phyloP scores from a whole-genome alignment of 2,113 vertebrate species.

The Vimba vimba region DNA sequence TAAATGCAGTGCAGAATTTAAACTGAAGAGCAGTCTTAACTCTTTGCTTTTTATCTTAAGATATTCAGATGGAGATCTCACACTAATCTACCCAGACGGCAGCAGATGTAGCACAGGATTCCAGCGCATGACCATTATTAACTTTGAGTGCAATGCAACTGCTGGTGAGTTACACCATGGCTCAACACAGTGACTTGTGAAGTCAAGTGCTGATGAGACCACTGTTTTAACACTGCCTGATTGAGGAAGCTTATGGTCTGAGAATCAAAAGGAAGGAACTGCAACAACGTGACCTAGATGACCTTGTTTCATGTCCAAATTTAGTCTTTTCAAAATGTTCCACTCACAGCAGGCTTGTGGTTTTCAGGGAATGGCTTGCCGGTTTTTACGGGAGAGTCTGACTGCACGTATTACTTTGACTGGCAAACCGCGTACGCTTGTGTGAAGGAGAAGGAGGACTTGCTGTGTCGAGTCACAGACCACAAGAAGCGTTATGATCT shows the following conservation, averaged over 20 bases:
- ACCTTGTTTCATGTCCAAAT: not conserved
- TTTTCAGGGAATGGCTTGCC: constrained; percentile 80
- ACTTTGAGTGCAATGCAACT: constrained; percentile 87
- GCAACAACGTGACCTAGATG: not conserved
- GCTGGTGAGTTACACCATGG: constrained; percentile 78
- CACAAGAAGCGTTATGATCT: constrained; percentile 86
- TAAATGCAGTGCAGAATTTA: not conserved
- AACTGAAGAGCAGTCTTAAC: not conserved
- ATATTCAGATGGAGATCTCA: constrained; percentile 95
- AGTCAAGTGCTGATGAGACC: not conserved
- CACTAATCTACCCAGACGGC: constrained; percentile 86
- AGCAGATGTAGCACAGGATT: constrained; percentile 86
- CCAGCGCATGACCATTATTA: constrained; percentile 95
- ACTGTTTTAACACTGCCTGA: not conserved
- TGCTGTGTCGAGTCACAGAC: constrained; percentile 82
- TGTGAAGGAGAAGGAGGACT: constrained; percentile 85
- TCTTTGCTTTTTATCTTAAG: constrained; percentile 65
- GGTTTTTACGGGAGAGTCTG: constrained; percentile 85
- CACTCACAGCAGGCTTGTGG: not conserved
- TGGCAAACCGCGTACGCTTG: constrained; percentile 92
- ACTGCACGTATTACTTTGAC: constrained; percentile 94
- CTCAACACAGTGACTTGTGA: not conserved
- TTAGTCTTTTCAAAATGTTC: not conserved
- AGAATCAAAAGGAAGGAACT: not conserved
- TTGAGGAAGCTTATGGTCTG: not conserved